phyloP scores from a whole-genome alignment of 2,797 vertebrate species.

The Cryptoprocta ferox region DNA sequence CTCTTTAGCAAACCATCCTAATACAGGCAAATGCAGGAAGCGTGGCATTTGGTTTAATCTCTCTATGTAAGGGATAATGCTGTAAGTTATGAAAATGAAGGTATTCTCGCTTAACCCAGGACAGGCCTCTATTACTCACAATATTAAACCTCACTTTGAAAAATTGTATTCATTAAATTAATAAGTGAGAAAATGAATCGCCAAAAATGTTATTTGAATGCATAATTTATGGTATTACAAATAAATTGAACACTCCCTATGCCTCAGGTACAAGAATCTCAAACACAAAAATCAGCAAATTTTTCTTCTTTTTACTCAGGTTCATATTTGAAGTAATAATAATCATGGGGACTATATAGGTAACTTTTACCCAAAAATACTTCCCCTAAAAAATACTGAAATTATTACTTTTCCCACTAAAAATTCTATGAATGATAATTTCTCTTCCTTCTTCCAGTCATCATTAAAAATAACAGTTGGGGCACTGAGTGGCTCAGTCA shows the following conservation, averaged over 20 bases:
- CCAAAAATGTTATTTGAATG: neutral
- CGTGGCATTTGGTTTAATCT: neutral
- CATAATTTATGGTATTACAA: neutral
- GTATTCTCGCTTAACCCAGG: neutral
- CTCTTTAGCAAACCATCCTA: slow-evolving; percentile 16
- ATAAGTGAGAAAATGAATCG: slow-evolving; percentile 34
- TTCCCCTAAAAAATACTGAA: slow-evolving; percentile 12
- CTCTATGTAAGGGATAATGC: neutral
- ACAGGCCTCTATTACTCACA: neutral
- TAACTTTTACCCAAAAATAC: neutral
- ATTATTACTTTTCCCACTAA: slow-evolving; percentile 43
- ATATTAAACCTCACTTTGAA: slow-evolving; percentile 10
- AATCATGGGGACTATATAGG: neutral
- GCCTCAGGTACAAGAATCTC: neutral
- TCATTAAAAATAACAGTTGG: slow-evolving; percentile 4
- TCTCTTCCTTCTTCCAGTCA: neutral
- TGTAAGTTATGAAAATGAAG: neutral
- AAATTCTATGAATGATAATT: neutral
- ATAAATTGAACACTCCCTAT: neutral
- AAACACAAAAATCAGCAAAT: neutral
- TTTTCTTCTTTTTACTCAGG: neutral
- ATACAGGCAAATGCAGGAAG: neutral
- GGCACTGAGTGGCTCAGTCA: too few relatives aligned
- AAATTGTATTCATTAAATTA: slow-evolving; percentile 36
- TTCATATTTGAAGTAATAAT: neutral